Conservation (phyloP, 2,888 invertebrate genomes). For the Cheilosia scutellata region DNA sequence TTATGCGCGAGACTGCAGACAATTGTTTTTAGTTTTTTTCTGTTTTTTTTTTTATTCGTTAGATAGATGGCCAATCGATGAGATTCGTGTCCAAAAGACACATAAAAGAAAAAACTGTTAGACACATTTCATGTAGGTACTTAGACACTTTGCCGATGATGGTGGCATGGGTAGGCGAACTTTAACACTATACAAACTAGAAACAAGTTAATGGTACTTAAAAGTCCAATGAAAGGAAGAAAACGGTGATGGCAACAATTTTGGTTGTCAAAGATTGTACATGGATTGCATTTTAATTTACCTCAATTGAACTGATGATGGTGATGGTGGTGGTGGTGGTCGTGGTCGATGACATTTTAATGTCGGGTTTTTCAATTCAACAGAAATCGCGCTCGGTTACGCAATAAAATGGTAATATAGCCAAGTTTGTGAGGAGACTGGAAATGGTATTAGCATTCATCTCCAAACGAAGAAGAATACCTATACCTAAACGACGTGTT, state of each 20-base stretch:
- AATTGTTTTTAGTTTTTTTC: too few relatives aligned
- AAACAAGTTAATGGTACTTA: constrained; percentile 7
- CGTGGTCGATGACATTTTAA: constrained; percentile 62
- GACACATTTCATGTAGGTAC: constrained; percentile 22
- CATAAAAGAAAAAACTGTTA: constrained; percentile 32
- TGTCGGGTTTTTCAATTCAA: constrained; percentile 28
- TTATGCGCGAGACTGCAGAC: constrained; percentile 48
- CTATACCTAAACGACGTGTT: not conserved
- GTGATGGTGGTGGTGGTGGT: too few relatives aligned
- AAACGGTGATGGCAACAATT: constrained; percentile 22
- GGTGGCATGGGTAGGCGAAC: constrained; percentile 1
- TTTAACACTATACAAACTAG: constrained; percentile 19
- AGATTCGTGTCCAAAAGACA: constrained; percentile 46
- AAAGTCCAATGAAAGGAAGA: not conserved
- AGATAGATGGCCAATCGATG: constrained; percentile 57
- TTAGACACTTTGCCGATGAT: not conserved
- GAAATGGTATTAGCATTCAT: constrained; percentile 22
- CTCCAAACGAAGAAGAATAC: not conserved
- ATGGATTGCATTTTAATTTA: constrained; percentile 59
- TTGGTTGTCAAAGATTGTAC: constrained; percentile 43
- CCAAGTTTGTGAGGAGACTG: not conserved
- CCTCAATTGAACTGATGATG: constrained; percentile 18
- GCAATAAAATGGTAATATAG: constrained; percentile 52
- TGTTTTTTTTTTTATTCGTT: constrained; percentile 35
- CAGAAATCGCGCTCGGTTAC: constrained; percentile 29